Evolutionary conservation across 2,113 vertebrate species (phyloP).

Genomic region (Symphodus melops): DNA sequence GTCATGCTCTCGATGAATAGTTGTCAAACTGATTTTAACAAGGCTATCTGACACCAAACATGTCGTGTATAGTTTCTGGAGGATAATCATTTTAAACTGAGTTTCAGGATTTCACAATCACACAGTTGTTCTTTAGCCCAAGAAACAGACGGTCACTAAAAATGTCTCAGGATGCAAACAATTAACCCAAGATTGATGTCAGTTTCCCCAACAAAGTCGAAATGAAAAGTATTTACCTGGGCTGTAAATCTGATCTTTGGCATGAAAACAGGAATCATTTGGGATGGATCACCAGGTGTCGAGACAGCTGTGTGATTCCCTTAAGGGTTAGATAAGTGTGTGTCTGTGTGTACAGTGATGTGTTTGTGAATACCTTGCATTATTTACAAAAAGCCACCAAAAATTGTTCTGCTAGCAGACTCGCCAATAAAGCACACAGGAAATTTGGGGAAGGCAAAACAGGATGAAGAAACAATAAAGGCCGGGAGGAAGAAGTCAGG

Average conservation of each 20-base stretch:
- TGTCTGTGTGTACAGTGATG: conserved; percentile 1
- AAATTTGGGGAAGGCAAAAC: conserved; percentile 36
- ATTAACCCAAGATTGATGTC: conserved; percentile 66
- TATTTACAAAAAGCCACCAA: conserved; percentile 49
- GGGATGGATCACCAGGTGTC: conserved; percentile 74
- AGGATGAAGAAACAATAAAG: conserved; percentile 21
- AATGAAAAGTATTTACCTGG: conserved; percentile 71
- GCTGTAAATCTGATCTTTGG: conserved; percentile 70
- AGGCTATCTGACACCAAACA: background rate
- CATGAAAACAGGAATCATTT: conserved; percentile 69
- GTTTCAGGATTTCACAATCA: conserved; percentile 1
- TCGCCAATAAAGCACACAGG: conserved; percentile 6
- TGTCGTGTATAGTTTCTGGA: background rate
- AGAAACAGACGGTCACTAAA: conserved; percentile 28
- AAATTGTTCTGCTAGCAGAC: conserved; percentile 25
- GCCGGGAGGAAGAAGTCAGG: background rate
- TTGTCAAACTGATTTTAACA: background rate
- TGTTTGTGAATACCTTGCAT: conserved; percentile 33
- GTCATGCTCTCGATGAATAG: background rate
- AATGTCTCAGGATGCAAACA: conserved; percentile 24
- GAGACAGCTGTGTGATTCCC: conserved; percentile 73
- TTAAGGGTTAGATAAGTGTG: conserved; percentile 35
- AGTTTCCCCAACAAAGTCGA: conserved; percentile 54
- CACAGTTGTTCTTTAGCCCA: background rate
- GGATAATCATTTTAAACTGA: background rate